Evolutionary conservation across 2,888 invertebrate species (phyloP), one percentile per base, ranked within the genome.

Genomic region (Sepioteuthis lessoniana): DNA sequence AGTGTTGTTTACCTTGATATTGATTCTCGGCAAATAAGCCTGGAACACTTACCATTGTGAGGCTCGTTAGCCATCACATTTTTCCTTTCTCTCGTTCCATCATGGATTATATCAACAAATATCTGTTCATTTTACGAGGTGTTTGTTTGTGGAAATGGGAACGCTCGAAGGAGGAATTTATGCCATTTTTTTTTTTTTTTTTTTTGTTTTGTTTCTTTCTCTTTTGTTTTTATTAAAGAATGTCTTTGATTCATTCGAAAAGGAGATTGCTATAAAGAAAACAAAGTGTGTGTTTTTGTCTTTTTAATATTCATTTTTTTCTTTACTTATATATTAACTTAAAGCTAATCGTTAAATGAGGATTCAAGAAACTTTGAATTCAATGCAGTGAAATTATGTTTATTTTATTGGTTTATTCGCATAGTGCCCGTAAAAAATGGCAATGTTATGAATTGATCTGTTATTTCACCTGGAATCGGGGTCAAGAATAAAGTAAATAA

Each of bases 41-140:
- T 76, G 76, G 76, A 76, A 76, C 76, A 35, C n/a, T 76, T 76
- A 76, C 76, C 76, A 76, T 76, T 76, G 76, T 35, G 76, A n/a
- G 10, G 76, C n/a, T 76, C 76, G 76, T 76, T 76, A 76, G 13
- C n/a, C 76, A 76, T 35, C n/a, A 76, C 76, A 0, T 0, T n/a
- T 10, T 76, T 35, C n/a, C 13, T 76, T 76, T 76, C 76, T 76
- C 19, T 76, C 35, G 35, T n/a, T n/a, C 19, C n/a, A 2, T 76
- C 16, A n/a, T 76, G n/a, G n/a, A 16, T 76, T 76, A 35, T 76
- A 76, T 76, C 76, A 76, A 76, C n/a, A 76, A 76, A n/a, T n/a
- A 10, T 35, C n/a, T 76, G n/a, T n/a, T 19, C 19, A 35, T 76
- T 76, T 28, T 13, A 76, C n/a, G 4, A n/a, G 16, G 3, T 76